Base-by-base conservation (phyloP, 2,888 invertebrate species). In the Eucriotettix oculatus region DNA sequence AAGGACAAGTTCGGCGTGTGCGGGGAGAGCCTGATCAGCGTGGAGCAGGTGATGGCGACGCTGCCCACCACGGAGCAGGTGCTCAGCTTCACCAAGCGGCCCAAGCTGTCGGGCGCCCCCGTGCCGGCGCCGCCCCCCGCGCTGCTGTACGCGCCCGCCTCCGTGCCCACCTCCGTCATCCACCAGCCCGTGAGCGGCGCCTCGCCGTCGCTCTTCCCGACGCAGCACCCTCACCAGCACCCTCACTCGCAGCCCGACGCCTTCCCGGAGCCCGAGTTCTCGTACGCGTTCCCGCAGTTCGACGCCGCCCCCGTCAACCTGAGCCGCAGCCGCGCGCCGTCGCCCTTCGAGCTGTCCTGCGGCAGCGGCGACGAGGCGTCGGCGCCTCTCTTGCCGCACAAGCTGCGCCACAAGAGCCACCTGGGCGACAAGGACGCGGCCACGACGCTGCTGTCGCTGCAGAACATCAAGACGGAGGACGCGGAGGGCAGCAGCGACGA, bases 1-100 rank as follows among this genome's bases (percentile, higher is more conserved):
- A 88, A 92, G 69, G 93, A 94, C 69, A 93, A 93, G 73, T 94
- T 87, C 70, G 92, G 92, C 60, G 90, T 94, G 68, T 87, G 87
- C 69, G 90, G 90, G 5, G 92, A 93, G 70, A 83, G 82, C 56
- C 80, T 92, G 62, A 87, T 93, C 66, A 90, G 90, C 72, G 85
- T 91, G 61, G 92, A 92, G 70, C 90, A 91, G 74, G 90, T 93
- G 16, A 77, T 92, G 69, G 90, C 93, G 0, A 88, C 89, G 3
- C 71, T 92, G 67, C 92, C 92, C 7, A 83, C 87, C 44, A 86
- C 84, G 68, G 91, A 92, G 67, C 90, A 92, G 72, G 87, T 91
- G 0, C 78, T 92, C 60, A 88, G 86, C 73, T 82, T 89, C 56
- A 86, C 87, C 0, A 92, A 92, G 74, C 80, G 92, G 65, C 82